These are phyloP conservation scores for Pomacea canaliculata DNA, from an alignment of 2,888 invertebrate species.

Conservation along the genomic window DNA sequence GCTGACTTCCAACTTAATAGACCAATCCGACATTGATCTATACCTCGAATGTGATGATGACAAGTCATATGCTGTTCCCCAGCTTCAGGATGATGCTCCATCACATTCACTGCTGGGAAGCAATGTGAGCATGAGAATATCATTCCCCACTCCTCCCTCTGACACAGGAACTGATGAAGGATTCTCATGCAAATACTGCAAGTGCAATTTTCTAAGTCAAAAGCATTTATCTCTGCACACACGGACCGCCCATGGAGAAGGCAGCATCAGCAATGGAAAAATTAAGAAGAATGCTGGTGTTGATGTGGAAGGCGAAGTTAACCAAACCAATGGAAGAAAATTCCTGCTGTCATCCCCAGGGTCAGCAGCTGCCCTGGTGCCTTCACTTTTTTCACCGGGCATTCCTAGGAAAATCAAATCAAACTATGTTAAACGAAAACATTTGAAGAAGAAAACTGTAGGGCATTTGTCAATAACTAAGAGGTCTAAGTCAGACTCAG, in stretches of 20 bases:
- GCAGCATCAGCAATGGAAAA: not conserved
- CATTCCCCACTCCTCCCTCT: conserved; percentile 27
- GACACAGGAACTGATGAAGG: not conserved
- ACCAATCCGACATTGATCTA: conserved; percentile 28
- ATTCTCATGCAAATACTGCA: conserved; percentile 29
- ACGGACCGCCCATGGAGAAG: conserved; percentile 5
- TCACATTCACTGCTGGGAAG: conserved; percentile 29
- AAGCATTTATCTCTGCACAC: conserved; percentile 33
- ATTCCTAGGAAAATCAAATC: not conserved
- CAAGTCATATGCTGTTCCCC: conserved; percentile 26
- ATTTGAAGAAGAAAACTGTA: not conserved
- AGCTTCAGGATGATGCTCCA: not conserved
- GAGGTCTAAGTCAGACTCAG: conserved; percentile 13
- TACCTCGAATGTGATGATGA: conserved; percentile 44
- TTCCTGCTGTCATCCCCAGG: not conserved
- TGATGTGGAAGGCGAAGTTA: conserved; percentile 3
- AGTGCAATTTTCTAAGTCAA: conserved; percentile 29
- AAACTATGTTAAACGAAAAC: conserved; percentile 4
- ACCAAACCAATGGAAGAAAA: not conserved
- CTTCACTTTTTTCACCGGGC: not conserved
- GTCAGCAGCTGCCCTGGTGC: not conserved
- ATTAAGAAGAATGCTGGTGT: not conserved
- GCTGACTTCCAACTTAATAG: not conserved
- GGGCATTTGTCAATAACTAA: conserved; percentile 5
- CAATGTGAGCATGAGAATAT: conserved; percentile 35